Base-by-base conservation (phyloP, 2,888 invertebrate genomes). In the Lasioglossum pauxillum region DNA sequence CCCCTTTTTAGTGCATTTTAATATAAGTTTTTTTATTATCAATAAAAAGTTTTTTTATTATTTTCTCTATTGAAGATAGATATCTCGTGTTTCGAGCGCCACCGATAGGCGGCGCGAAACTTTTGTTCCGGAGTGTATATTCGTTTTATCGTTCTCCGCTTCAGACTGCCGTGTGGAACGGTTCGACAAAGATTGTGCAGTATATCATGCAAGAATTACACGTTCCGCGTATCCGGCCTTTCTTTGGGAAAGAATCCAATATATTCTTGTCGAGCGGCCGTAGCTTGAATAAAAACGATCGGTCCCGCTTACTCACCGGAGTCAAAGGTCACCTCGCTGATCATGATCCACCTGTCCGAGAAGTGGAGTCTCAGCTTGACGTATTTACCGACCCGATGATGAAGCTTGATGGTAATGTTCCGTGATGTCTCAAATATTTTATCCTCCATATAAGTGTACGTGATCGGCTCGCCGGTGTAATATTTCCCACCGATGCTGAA, bases 291-390 rank as follows among this genome's bases (percentile, higher is more conserved):
- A 64, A 44, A 41, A 75, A 38, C 8, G 74, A 75, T 35, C 19
- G 67, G 67, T 71, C 75, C 57, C 60, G 35, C 60, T 67, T 38
- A 64, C 96, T 96, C 86, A 97, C 97, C 97, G 53, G 98, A 98
- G 92, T 97, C 97, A 94, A 99, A 98, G 74, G 97, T 97, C 86
- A 98, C 96, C 95, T 99, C 99, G 95, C 98, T 98, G 93, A 99
- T 96, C 95, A 98, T 97, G 91, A 99, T 97, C 98, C 99, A 99
- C 84, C 97, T 96, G 38, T 97, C 96, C 3, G 98, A 97, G 95
- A 98, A 98, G 91, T 96, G 96, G 46, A 98, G 96, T 92, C 97
- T 96, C 89, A 98, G 95, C 93, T 97, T 97, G 81, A 98, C 97
- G 96, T 97, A 98, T 92, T 97, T 96, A 31, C 98, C 99, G 69